Base-by-base conservation (phyloP, 2,113 vertebrate species). In the Theristicus caerulescens region DNA sequence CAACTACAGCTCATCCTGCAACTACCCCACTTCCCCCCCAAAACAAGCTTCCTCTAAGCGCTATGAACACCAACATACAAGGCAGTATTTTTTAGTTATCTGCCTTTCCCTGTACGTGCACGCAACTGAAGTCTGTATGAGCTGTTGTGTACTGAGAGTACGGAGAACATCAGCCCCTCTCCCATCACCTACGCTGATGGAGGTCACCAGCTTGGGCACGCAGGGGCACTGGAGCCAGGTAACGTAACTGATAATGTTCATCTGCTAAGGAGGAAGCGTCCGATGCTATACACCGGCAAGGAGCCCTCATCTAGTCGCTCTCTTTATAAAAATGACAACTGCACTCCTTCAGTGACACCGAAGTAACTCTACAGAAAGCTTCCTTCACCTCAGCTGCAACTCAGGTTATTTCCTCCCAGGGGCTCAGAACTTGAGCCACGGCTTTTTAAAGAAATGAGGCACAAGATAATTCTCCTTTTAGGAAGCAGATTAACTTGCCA, bases 311-410 rank as follows among this genome's bases (percentile, higher is more conserved):
- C 84, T 55, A 26, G 26, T 38, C 61, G 49, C 77, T 46, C 47
- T 12, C 49, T 5, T 58, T 0, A 36, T 2, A n/a, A 6, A 1
- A 59, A 13, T 0, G 15, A 25, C 44, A 16, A 57, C 73, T 64
- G 87, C 40, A 15, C n/a, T 67, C 59, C 78, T 40, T 25, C 84
- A 38, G 51, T 2, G 66, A 44, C 74, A 66, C 36, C 15, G 2
- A 16, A 65, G 25, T 16, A 55, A 55, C 36, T 65, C 70, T 16
- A 34, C 51, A 74, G 40, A 51, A 71, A 89, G 66, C 34, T 64
- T 49, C 81, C 71, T 62, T 36, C 49, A 59, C 31, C 57, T 78
- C 22, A 17, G 66, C 77, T 92, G 66, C 73, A 62, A 18, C 46
- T 55, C 17, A 1, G 61, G 62, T 31, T 20, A 76, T 62, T 67